Conservation (phyloP, 2,888 invertebrate genomes). For the Rotaria socialis region DNA sequence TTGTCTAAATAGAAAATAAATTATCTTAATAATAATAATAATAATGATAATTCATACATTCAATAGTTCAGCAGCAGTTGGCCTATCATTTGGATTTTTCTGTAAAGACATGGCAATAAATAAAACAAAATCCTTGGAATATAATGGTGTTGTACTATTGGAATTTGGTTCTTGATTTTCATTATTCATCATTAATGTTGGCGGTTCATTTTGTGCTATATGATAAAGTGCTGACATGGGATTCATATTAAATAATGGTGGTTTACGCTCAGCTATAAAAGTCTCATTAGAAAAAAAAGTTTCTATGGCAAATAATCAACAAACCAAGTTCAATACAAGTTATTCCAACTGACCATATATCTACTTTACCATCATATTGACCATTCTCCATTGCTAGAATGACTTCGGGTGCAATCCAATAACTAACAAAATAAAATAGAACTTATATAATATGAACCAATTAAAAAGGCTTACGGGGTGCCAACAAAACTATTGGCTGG, state of each 20-base stretch:
- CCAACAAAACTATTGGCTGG: conserved; percentile 99
- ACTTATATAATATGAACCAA: not conserved
- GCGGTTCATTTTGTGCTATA: conserved; percentile 98
- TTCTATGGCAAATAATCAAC: too few species aligned
- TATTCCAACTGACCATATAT: conserved; percentile 95
- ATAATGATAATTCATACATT: not conserved
- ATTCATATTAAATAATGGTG: conserved; percentile 98
- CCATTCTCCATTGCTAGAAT: conserved; percentile 99
- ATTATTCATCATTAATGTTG: conserved; percentile 70
- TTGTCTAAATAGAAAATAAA: not conserved
- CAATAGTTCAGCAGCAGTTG: conserved; percentile 38
- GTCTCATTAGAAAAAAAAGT: not conserved
- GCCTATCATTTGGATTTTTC: conserved; percentile 82
- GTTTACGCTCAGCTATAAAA: conserved; percentile 80
- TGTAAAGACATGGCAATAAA: conserved; percentile 91
- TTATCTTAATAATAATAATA: not conserved
- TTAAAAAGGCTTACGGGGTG: not conserved
- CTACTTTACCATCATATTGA: conserved; percentile 96
- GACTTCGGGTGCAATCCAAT: conserved; percentile 84
- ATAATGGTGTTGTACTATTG: conserved; percentile 48
- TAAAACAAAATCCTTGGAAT: conserved; percentile 77
- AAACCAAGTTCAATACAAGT: conserved; percentile 80
- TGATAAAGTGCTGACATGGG: conserved; percentile 99
- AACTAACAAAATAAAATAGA: conserved; percentile 46
- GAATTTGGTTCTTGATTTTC: conserved; percentile 49